Evolutionary conservation across 2,797 vertebrate species (phyloP), one percentile per base, ranked within the genome.

Genomic region (Pangasius larnaudii): DNA sequence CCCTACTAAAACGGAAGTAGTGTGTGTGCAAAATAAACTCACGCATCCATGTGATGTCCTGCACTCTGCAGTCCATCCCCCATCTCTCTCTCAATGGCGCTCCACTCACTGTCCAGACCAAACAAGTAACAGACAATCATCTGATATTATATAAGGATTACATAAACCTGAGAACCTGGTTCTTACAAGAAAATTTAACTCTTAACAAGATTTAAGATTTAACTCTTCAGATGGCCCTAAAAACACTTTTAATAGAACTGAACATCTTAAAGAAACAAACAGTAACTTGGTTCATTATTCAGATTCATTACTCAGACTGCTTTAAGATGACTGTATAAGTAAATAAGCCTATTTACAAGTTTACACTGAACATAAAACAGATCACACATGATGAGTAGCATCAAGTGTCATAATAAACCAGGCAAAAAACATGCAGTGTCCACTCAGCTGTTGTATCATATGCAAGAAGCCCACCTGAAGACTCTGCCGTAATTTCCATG

Each of bases 31-130:
- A 30, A 11, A 65, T 58, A 89, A 89, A 96, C 98, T 97, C 94
- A 99, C 98, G 98, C 98, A 90, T 99, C 99, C 98, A 99, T 99
- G 94, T 99, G 99, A 94, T 99, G 99, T 59, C 99, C 99, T 81
- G 98, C 98, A 92, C 99, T 99, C 93, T 99, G 98, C 77, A 99
- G 95, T 39, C 98, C 98, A 87, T 99, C 98, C 19, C 98, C 98
- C 98, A 99, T 99, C 94, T 99, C 98, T 91, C 94, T 98, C 92
- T 99, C 98, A 88, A 99, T 98, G 87, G 97, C 98, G 84, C 98
- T 99, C 98, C 98, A 99, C 92, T 99, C 99, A 94, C 99, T 99
- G 88, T 56, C 46, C 84, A 90, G 78, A 90, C 93, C 59, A 79
- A 51, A 59, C 39, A 58, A 39, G 4, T 16, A 78, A 56, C 13